Base-by-base conservation (phyloP, 2,888 invertebrate genomes). In the Hemicrepidius hirtus region DNA sequence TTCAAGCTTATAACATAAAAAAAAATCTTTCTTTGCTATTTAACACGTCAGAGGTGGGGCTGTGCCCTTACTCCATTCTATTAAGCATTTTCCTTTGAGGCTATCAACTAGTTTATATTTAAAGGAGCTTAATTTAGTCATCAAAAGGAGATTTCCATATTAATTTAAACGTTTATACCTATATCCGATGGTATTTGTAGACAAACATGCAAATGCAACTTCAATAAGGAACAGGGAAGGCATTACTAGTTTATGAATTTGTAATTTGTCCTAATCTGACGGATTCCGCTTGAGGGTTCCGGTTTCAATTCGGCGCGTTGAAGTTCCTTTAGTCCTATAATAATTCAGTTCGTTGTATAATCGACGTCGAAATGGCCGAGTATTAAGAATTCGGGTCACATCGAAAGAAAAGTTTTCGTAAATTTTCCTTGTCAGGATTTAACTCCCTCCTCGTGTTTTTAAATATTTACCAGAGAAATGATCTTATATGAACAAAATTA, bases 231-330 rank as follows among this genome's bases (percentile, higher is more conserved):
- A 59, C 41, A 3, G 12, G 46, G 12, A 63, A n/a, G 16, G 46
- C 20, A 49, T 64, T 64, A 49, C 46, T 35, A 49, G 49, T 50
- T 32, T 50, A 64, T 64, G 63, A 64, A 64, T 64, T 64, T 64
- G 49, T 64, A 64, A 64, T 64, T 64, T 49, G 63, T 64, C 46
- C 49, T 64, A 44, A 64, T 64, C 49, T 28, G 49, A 64, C 37
- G 63, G 49, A 64, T 49, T 50, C 16, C 32, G 35, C 16, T 28
- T 2, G 13, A 13, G 53, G 53, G 13, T 53, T 53, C 53, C 24
- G 32, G 53, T 53, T 53, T 28, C 53, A 53, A 53, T 53, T 28
- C 18, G 12, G 21, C 12, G 21, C 12, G 21, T 21, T 13, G 28
- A 53, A 24, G 53, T 18, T 46, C 24, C 53, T 2, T 12, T 28